These are phyloP conservation scores for Aphidius colemani DNA, from an alignment of 2,888 invertebrate species.

Conservation along the genomic window DNA sequence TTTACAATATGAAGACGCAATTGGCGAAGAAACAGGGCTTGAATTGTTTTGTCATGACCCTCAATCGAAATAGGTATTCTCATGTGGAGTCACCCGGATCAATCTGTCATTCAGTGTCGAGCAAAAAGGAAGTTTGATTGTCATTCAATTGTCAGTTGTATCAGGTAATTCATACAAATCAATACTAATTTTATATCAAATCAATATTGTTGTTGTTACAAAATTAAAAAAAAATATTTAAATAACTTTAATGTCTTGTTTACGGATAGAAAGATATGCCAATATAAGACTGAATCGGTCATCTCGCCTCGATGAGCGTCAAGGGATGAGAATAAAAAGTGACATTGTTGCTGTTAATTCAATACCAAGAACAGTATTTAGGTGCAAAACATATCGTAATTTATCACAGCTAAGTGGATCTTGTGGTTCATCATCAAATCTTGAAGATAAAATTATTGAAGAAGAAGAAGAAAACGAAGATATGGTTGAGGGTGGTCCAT, in stretches of 20 bases:
- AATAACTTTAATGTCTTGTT: conserved; percentile 11
- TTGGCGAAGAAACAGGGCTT: conserved; percentile 8
- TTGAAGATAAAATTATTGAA: conserved; percentile 33
- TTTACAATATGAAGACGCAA: conserved; percentile 26
- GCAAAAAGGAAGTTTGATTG: conserved; percentile 8
- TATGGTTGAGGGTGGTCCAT: conserved; percentile 33
- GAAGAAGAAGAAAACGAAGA: conserved; percentile 36
- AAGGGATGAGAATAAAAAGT: conserved; percentile 35
- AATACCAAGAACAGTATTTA: conserved; percentile 32
- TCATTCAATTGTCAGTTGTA: background rate
- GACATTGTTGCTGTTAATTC: conserved; percentile 31
- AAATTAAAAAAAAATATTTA: background rate
- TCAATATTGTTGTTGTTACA: background rate
- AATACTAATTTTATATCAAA: background rate
- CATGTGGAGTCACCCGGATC: conserved; percentile 15
- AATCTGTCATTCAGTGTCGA: conserved; percentile 21
- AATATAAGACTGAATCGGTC: conserved; percentile 20
- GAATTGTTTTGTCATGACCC: conserved; percentile 24
- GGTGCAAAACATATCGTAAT: conserved; percentile 34
- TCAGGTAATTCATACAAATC: conserved; percentile 4
- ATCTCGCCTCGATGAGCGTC: conserved; percentile 22
- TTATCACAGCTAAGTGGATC: conserved; percentile 27
- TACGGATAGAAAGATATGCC: background rate
- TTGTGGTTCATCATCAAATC: conserved; percentile 26
- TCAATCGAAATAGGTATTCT: conserved; percentile 26